Conservation (phyloP, 2,888 invertebrate species). For the Hymenopus coronatus region DNA sequence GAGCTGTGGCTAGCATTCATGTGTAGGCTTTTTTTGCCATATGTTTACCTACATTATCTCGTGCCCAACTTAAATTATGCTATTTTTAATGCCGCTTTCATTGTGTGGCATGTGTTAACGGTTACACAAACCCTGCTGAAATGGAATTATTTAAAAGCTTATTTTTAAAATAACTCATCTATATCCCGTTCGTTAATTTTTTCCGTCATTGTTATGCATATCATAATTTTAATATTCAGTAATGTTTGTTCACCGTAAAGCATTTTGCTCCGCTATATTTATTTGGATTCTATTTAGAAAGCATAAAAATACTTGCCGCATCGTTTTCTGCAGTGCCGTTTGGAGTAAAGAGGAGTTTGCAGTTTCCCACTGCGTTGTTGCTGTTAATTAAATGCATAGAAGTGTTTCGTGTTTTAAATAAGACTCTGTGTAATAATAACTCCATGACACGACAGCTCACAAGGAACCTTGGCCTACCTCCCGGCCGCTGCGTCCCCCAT, state of each 20-base stretch:
- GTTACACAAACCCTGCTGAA: not conserved
- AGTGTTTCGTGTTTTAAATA: no score
- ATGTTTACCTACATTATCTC: constrained; percentile 11
- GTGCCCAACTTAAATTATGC: constrained; percentile 2
- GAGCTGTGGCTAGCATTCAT: not conserved
- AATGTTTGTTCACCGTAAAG: not conserved
- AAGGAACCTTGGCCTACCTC: no score
- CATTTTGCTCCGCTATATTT: not conserved
- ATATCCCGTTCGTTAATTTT: not conserved
- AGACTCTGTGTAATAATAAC: no score
- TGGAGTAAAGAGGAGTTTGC: no score
- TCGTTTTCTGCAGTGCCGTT: not conserved
- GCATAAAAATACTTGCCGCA: not conserved
- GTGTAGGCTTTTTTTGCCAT: not conserved
- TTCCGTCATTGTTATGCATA: not conserved
- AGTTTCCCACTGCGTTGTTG: no score
- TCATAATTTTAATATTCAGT: not conserved
- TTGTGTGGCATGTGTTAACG: constrained; percentile 4
- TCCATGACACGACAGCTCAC: no score
- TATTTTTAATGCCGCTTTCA: not conserved
- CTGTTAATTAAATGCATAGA: no score
- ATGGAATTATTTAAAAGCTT: constrained; percentile 15
- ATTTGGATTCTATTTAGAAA: not conserved
- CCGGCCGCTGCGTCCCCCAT: no score
- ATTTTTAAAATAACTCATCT: not conserved